Base-by-base conservation (phyloP, 2,797 vertebrate species). In the Astyanax mexicanus region DNA sequence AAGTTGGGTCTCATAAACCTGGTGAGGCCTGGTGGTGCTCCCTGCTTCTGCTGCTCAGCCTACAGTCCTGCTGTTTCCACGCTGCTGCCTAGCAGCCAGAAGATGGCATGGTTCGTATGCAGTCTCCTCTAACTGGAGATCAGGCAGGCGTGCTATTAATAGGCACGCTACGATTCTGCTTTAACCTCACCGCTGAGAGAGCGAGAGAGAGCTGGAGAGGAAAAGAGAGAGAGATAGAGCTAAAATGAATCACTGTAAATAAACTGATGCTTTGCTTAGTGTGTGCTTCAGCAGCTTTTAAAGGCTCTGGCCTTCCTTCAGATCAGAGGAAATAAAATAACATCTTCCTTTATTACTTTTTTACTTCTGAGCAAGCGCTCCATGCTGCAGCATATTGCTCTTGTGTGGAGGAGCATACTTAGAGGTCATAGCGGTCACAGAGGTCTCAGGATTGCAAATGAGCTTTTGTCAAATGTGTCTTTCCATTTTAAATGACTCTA, bases 71-170 rank as follows among this genome's bases (percentile, higher is more conserved):
- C 61, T 69, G 42, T 67, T 65, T 73, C 69, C 84, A 84, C 86
- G 89, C 88, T 91, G 88, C 88, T 90, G 79, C 81, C 51, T 78
- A 87, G 81, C 88, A 84, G 90, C 92, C 93, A 93, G 94, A 91
- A 94, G 94, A 93, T 93, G 92, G 92, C 93, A 93, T 88, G 91
- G 91, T 93, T 89, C 81, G 86, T 89, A 88, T 87, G 82, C 84
- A 80, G 73, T 80, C 87, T 86, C 80, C 69, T 81, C 84, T 58
- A 70, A 79, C 65, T 69, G 42, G 49, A 84, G 81, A 89, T 85
- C 81, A 87, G 84, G 80, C 86, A 67, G 77, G 61, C 40, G 6
- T 19, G 35, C 91, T 92, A 91, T 92, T 90, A 90, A 91, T 91
- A 92, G 86, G 67, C 68, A 27, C 58, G 81, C 83, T 80, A 69